A percentile compares a stretch with the other conserved stretches of the same genome.
These are phyloP conservation scores for Rhinella marina DNA, from an alignment of 2,797 vertebrate genomes.

Conservation along the genomic window DNA sequence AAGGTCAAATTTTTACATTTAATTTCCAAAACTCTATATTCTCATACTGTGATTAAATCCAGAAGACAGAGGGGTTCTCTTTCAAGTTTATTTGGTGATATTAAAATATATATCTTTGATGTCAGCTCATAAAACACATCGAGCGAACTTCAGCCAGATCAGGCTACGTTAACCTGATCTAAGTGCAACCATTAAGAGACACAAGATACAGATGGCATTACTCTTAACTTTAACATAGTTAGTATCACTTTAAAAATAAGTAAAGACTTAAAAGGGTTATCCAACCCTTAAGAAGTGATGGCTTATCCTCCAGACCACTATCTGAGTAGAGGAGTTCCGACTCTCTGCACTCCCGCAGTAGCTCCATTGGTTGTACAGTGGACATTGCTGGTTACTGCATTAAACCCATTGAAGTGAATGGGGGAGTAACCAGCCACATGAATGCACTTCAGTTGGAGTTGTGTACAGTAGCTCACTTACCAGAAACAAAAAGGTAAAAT, in stretches of 20 bases:
- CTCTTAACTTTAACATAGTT: not conserved
- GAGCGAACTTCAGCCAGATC: not conserved
- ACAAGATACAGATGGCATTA: not conserved
- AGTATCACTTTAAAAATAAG: not conserved
- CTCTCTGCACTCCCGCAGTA: no score
- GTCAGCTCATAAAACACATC: constrained; percentile 20
- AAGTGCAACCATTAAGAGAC: not conserved
- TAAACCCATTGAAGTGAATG: no score
- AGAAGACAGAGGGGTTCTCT: not conserved
- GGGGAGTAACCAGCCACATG: no score
- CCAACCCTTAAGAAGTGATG: no score
- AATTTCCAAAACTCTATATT: not conserved
- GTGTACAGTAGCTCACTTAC: no score
- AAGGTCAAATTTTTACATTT: not conserved
- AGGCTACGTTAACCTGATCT: not conserved
- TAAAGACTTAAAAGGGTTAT: no score
- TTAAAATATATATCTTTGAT: constrained; percentile 35
- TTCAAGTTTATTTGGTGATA: constrained; percentile 33
- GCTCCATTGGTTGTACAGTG: no score
- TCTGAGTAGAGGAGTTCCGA: no score
- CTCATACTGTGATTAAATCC: constrained; percentile 5
- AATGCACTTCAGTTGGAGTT: no score
- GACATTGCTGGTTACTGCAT: no score
- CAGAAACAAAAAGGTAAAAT: no score
- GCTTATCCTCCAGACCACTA: no score